Conservation (phyloP, 92 coral and sea anemone species). For the Epizoanthus ramosus region DNA sequence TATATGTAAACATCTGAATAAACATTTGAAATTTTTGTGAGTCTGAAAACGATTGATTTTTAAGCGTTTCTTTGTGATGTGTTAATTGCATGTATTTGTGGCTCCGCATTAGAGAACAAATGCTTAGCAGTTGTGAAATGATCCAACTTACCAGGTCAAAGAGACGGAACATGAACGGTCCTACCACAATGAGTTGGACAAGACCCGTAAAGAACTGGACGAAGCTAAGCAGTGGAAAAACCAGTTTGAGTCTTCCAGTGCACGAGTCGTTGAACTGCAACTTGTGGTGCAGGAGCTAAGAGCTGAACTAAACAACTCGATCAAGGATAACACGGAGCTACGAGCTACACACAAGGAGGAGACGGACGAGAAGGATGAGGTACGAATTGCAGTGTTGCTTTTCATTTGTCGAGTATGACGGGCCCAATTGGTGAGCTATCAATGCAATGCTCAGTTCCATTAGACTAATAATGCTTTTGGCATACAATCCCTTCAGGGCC, state of each 20-base stretch:
- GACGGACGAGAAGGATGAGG: constrained; percentile 73
- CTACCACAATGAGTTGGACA: constrained; percentile 68
- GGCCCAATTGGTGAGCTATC: no score
- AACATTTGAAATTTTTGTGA: no score
- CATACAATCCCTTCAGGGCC: no score
- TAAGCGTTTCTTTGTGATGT: not conserved
- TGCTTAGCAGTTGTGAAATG: not conserved
- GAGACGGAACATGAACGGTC: constrained; percentile 64
- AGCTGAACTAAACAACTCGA: constrained; percentile 60
- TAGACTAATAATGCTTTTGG: no score
- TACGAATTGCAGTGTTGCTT: not conserved
- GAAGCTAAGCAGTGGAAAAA: constrained; percentile 90
- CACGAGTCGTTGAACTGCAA: constrained; percentile 76
- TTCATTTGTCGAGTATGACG: no score
- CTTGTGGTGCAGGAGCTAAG: constrained; percentile 77
- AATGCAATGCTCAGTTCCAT: no score
- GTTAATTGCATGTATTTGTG: not conserved
- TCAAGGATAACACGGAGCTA: constrained; percentile 65
- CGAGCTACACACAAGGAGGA: constrained; percentile 61
- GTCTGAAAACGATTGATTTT: no score
- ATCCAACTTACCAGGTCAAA: constrained; percentile 51
- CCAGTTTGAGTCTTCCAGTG: constrained; percentile 78
- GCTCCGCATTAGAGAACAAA: not conserved
- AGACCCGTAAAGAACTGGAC: constrained; percentile 82
- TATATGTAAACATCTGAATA: no score